phyloP scores from a whole-genome alignment of 2,888 invertebrate species.

The Nemurella pictetii region DNA sequence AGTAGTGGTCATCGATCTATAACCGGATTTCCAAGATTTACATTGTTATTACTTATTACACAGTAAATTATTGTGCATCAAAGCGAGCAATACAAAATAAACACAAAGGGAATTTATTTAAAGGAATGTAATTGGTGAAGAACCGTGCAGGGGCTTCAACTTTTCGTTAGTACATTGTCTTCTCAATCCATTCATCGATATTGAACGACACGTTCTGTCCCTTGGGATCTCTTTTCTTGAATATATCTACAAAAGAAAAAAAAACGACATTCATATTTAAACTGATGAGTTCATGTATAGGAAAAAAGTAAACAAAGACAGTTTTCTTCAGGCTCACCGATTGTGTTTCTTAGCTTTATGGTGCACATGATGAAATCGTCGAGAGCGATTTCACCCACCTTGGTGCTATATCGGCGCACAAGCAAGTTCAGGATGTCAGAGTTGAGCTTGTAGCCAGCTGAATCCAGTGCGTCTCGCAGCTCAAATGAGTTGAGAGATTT shows the following conservation, averaged over 20 bases:
- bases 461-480: constrained; percentile 81
- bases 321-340: constrained; percentile 65
- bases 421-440: constrained; percentile 85
- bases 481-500: constrained; percentile 81
- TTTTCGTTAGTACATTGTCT: constrained; percentile 79
- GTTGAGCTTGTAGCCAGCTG: constrained; percentile 89
- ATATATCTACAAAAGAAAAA: constrained; percentile 68
- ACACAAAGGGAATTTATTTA: background rate
- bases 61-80: background rate
- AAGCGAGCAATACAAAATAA: background rate
- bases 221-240: constrained; percentile 72
- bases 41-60: too few relatives aligned
- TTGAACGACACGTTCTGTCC: constrained; percentile 79
- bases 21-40: too few relatives aligned
- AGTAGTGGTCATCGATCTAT: background rate
- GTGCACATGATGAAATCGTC: constrained; percentile 95
- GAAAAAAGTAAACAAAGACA: too few relatives aligned
- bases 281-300: background rate
- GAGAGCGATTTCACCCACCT: constrained; percentile 81
- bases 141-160: background rate
- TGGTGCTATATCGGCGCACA: constrained; percentile 87
- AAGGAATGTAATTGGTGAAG: background rate
- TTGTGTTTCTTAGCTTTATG: constrained; percentile 90
- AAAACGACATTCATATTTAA: background rate
- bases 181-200: constrained; percentile 89